Conservation (phyloP, 2,113 vertebrate genomes). For the Pavo muticus region DNA sequence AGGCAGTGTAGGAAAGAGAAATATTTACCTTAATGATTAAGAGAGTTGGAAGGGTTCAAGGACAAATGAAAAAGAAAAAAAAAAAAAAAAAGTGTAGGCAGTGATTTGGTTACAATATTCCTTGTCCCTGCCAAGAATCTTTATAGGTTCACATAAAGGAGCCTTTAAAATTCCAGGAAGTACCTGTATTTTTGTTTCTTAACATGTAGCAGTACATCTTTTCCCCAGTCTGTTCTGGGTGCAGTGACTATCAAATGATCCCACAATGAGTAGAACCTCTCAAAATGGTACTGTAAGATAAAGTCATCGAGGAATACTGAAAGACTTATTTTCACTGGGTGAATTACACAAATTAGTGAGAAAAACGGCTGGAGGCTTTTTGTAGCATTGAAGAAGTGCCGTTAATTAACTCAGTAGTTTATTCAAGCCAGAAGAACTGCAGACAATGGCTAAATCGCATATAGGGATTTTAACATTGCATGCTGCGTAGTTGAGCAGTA, state of each 20-base stretch:
- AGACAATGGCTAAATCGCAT: background rate
- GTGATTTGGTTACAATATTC: background rate
- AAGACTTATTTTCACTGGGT: constrained; percentile 18
- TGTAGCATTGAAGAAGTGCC: background rate
- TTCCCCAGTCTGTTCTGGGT: background rate
- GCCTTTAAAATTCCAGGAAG: background rate
- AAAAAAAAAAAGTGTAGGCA: background rate
- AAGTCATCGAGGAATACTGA: background rate
- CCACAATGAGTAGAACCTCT: background rate
- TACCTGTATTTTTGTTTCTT: background rate
- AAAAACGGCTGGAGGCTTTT: constrained; percentile 2
- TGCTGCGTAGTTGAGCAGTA: background rate
- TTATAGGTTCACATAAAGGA: background rate
- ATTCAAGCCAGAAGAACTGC: background rate
- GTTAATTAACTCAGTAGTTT: constrained; percentile 42
- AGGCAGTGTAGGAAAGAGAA: background rate
- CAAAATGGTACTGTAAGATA: background rate
- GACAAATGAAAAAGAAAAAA: background rate
- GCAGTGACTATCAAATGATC: background rate
- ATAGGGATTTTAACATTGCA: background rate
- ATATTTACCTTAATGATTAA: constrained; percentile 10
- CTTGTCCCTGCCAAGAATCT: background rate
- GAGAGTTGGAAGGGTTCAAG: background rate
- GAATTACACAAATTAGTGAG: constrained; percentile 19
- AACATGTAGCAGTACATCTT: background rate